Conservation (phyloP, 2,888 invertebrate species). For the Parascotia fuliginaria region DNA sequence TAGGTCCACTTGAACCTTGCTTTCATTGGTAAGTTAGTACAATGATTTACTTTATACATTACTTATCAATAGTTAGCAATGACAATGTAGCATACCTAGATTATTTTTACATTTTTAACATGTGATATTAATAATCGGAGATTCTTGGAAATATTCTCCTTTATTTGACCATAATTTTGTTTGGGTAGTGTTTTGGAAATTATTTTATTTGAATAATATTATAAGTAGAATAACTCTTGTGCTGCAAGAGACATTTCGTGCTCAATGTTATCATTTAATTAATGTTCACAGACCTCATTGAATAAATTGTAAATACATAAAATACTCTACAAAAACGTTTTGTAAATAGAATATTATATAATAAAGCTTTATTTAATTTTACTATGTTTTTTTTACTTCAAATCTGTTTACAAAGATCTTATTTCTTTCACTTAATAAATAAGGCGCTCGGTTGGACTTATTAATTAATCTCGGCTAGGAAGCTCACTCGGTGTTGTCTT, state of each 20-base stretch:
- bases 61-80: slow-evolving; percentile 45
- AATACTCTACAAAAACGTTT: slow-evolving; percentile 20
- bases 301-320: slow-evolving; percentile 32
- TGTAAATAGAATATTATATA: slow-evolving; percentile 43
- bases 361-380: slow-evolving; percentile 53
- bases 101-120: slow-evolving; percentile 28
- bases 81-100: slow-evolving; percentile 25
- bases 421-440: neutral
- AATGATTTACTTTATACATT: slow-evolving; percentile 32
- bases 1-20: slow-evolving; percentile 36
- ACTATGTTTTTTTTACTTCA: slow-evolving; percentile 6
- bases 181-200: neutral
- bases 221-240: neutral
- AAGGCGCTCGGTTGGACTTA: neutral
- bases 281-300: slow-evolving; percentile 12
- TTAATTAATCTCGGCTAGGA: neutral
- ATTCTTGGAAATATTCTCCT: slow-evolving; percentile 20
- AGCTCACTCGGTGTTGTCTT: neutral
- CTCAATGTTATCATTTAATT: slow-evolving; percentile 9
- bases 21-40: slow-evolving; percentile 42
- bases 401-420: neutral
- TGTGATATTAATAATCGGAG: slow-evolving; percentile 45
- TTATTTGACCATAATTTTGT: neutral
- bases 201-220: neutral
- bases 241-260: neutral